phyloP scores from a whole-genome alignment of 2,888 invertebrate genomes.

The Amiota communis region DNA sequence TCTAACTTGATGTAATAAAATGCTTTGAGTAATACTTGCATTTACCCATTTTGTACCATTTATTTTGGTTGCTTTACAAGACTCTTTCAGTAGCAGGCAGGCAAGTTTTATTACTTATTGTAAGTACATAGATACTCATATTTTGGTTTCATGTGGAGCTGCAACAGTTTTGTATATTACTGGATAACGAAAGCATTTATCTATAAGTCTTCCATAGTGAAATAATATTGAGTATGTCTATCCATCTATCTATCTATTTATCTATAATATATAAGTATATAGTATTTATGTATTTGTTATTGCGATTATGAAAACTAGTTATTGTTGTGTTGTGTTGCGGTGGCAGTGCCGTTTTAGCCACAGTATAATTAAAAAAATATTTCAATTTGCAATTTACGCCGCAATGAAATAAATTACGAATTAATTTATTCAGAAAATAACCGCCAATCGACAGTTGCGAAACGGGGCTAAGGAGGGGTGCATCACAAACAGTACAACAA shows the following conservation, averaged over 20 bases:
- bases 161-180: background rate
- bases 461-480: background rate
- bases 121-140: too few species aligned
- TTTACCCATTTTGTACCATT: constrained; percentile 6
- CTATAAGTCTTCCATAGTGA: too few species aligned
- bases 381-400: constrained; percentile 69
- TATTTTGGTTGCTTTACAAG: background rate
- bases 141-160: background rate
- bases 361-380: constrained; percentile 54
- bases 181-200: background rate
- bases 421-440: constrained; percentile 60
- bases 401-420: constrained; percentile 64
- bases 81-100: background rate
- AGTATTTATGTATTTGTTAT: background rate
- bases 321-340: constrained; percentile 21
- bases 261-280: background rate
- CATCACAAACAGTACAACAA: background rate
- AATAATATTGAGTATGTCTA: too few species aligned
- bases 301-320: background rate
- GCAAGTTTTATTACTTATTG: too few species aligned
- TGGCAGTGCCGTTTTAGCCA: constrained; percentile 37
- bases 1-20: constrained; percentile 9
- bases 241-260: too few species aligned
- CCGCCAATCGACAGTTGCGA: constrained; percentile 41
- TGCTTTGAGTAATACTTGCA: background rate